Base-by-base conservation (phyloP, 2,797 vertebrate species). In the Chelonia mydas region DNA sequence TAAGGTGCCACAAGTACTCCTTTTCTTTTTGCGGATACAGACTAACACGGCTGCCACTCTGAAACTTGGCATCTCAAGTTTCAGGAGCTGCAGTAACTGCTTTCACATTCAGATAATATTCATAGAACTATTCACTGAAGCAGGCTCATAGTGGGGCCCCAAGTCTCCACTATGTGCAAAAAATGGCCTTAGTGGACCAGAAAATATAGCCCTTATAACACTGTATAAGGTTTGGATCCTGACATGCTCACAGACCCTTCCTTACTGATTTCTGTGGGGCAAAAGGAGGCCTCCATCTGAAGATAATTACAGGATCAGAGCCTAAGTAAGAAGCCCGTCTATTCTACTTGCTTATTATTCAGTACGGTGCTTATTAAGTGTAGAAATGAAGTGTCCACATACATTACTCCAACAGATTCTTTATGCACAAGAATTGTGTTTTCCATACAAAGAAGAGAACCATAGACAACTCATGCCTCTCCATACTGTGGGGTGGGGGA, bases 341-440 rank as follows among this genome's bases (percentile, higher is more conserved):
- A 95, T 90, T 96, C 86, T 94, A 23, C 93, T 91, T 87, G 93
- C 88, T 96, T 96, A 88, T 95, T 96, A 92, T 28, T 78, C 88
- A 94, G 95, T 74, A 88, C 59, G 95, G 74, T 49, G 83, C 95
- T 97, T 96, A 96, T 96, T 95, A 97, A 89, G 51, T 82, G 7
- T 59, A 74, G 92, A 96, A 95, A 95, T 94, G 96, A 97, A 96
- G 78, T 59, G 51, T 87, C 59, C 86, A 68, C 89, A 95, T 23
- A 41, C n/a, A 37, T 19, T 21, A 37, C n/a, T 10, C n/a, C 17
- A n/a, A 68, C 95, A 86, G 88, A 96, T 96, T 97, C 95, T 91
- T 97, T 97, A 97, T 97, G 88, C 92, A 59, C 82, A 86, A 93
- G 37, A 96, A 95, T 86, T 90, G 89, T 88, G 92, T 87, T 96